phyloP scores from a whole-genome alignment of 2,113 vertebrate genomes.

The Stigmatopora argus region DNA sequence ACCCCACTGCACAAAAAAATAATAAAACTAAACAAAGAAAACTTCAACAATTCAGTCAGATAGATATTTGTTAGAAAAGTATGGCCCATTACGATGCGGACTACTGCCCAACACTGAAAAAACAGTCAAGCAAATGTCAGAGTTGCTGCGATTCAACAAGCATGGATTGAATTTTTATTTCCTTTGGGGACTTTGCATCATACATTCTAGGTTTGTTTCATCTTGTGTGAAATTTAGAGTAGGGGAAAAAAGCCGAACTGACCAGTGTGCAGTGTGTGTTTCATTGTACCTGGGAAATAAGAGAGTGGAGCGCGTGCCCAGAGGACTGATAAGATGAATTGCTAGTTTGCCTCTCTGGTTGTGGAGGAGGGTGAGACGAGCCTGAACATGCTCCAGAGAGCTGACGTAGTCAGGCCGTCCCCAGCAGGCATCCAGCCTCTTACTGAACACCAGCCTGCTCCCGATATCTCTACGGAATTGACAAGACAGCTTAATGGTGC shows the following conservation, averaged over 20 bases:
- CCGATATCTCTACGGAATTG: constrained; percentile 80
- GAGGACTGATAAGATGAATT: constrained; percentile 88
- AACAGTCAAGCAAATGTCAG: neutral
- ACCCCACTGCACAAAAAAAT: neutral
- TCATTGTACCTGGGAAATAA: constrained; percentile 81
- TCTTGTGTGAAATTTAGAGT: neutral
- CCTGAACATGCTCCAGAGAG: constrained; percentile 87
- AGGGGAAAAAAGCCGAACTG: neutral
- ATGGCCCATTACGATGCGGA: neutral
- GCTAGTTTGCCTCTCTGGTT: constrained; percentile 90
- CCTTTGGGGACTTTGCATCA: neutral
- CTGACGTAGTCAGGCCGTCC: constrained; percentile 80
- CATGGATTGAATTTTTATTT: neutral
- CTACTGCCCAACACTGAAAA: neutral
- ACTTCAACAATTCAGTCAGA: neutral
- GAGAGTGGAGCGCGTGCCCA: constrained; percentile 89
- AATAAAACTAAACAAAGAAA: no score
- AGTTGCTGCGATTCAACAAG: neutral
- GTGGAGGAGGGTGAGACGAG: constrained; percentile 86
- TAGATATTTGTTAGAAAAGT: neutral
- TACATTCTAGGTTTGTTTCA: neutral
- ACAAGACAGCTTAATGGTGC: constrained; percentile 47
- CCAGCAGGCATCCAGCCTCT: constrained; percentile 80
- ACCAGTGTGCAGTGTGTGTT: constrained; percentile 12
- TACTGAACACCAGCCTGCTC: constrained; percentile 83